Base-by-base conservation (phyloP, 2,888 invertebrate species). In the Lasioglossum leucozonium region DNA sequence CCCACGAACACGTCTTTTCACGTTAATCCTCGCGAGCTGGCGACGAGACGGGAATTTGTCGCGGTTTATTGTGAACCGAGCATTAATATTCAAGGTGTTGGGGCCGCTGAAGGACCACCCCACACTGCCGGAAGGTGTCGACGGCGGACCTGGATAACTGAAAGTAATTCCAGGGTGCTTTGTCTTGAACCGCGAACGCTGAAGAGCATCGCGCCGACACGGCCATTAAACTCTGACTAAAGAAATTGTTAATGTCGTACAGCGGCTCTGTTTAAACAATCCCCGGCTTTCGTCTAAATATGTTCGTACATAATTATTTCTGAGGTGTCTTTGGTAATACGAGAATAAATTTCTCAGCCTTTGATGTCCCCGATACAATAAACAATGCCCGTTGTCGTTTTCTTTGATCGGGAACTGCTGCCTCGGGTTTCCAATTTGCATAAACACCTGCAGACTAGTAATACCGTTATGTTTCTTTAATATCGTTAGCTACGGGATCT, bases 1-100 rank as follows among this genome's bases (percentile, higher is more conserved):
- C 87, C 83, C 74, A 40, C 10, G 55, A 75, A 65, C 34, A 55
- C 75, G 79, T 44, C 77, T 78, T 84, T 86, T 82, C 87, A 75
- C 44, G 83, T 26, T 71, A 26, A 78, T 77, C 34, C 67, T 40
- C 37, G 34, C 58, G 58, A 55, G 67, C 26, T 26, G 34, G 0
- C 65, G 37, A n/a, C n/a, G 37, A 8, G 62, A 40, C 62, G 30
- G n/a, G n/a, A 82, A 76, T 77, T 79, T 73, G 65, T 84, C 67
- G 51, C 69, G 18, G 16, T 34, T 76, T 62, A 11, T 65, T 71
- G 62, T 44, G 16, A 16, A 30, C 22, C 13, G 4, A 65, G 62
- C 65, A 65, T 84, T 67, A 62, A 77, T 83, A 86, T 77, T 42
- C 76, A 11, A 79, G 65, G 13, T 72, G 42, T 51, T 44, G 69